Evolutionary conservation across 2,888 invertebrate genomes (phyloP), one percentile per base, ranked within the genome.

Genomic region (Barypeithes pellucidus): DNA sequence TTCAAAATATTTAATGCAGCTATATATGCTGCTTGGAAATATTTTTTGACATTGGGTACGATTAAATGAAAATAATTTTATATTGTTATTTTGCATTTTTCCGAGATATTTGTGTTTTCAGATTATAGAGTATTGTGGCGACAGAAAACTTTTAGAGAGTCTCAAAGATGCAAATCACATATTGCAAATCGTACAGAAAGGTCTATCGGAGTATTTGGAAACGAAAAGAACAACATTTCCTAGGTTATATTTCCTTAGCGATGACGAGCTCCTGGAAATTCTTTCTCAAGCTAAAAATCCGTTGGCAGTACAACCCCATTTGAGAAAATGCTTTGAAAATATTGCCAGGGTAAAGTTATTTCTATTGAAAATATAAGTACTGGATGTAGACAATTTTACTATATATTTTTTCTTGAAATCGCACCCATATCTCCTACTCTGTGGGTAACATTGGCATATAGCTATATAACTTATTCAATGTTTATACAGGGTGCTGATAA

Each of bases 321-420:
- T 95, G n/a, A 89, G 92, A 77, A 95, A 95, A 84, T 94, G 94
- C 85, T 95, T 95, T 84, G 94, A 95, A 84, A 93, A 92, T 80
- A 92, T 95, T 79, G 90, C 91, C 8, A 89, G 87, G 87, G 90
- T 90, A 81, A 73, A 77, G n/a, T n/a, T n/a, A n/a, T n/a, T n/a
- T n/a, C n/a, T n/a, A n/a, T n/a, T n/a, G n/a, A n/a, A n/a, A n/a
- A n/a, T n/a, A n/a, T n/a, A n/a, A n/a, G n/a, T n/a, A n/a, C n/a
- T n/a, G n/a, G n/a, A n/a, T n/a, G n/a, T n/a, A n/a, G n/a, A n/a
- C n/a, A n/a, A n/a, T n/a, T n/a, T n/a, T n/a, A n/a, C n/a, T n/a
- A n/a, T n/a, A n/a, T n/a, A n/a, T n/a, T n/a, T n/a, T n/a, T n/a
- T n/a, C n/a, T n/a, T n/a, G n/a, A n/a, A n/a, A n/a, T n/a, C n/a